Evolutionary conservation across 2,888 invertebrate genomes (phyloP).

Genomic region (Amorpha juglandis): DNA sequence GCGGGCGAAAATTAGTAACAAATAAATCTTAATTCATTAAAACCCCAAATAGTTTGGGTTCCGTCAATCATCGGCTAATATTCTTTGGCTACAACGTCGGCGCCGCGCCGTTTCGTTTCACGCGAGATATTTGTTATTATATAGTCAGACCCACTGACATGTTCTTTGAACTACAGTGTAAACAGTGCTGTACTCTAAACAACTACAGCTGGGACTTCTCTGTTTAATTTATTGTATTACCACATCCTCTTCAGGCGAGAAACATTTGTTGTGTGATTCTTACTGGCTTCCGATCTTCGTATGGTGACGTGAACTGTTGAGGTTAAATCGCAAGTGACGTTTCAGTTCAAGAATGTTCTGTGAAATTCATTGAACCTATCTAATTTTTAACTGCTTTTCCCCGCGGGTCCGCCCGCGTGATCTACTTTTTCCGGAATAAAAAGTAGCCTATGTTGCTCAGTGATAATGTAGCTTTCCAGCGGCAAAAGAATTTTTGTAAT

Average conservation of each 20-base stretch:
- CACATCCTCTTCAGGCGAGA: constrained; percentile 2
- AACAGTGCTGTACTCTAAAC: constrained; percentile 12
- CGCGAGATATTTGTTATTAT: constrained; percentile 16
- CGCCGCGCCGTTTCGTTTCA: constrained; percentile 14
- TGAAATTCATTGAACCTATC: too few relatives aligned
- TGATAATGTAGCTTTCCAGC: too few relatives aligned
- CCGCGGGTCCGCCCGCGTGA: too few relatives aligned
- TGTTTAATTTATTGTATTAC: constrained; percentile 14
- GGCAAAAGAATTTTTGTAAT: too few relatives aligned
- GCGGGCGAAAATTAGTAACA: too few relatives aligned
- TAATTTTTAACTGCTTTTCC: too few relatives aligned
- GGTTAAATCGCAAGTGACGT: too few relatives aligned
- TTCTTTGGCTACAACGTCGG: neutral
- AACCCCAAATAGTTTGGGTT: neutral
- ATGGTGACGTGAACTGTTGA: neutral
- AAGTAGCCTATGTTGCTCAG: too few relatives aligned
- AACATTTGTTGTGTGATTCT: constrained; percentile 2
- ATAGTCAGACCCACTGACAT: constrained; percentile 15
- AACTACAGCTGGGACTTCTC: constrained; percentile 17
- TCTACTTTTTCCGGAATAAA: too few relatives aligned
- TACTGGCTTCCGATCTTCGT: neutral
- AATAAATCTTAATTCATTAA: neutral
- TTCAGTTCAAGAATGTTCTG: too few relatives aligned
- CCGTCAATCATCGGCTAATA: constrained; percentile 9
- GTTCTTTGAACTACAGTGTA: constrained; percentile 21